Evolutionary conservation across 37 sponge, comb jelly and placozoan species (phyloP).

Genomic region (Halichondria panicea): DNA sequence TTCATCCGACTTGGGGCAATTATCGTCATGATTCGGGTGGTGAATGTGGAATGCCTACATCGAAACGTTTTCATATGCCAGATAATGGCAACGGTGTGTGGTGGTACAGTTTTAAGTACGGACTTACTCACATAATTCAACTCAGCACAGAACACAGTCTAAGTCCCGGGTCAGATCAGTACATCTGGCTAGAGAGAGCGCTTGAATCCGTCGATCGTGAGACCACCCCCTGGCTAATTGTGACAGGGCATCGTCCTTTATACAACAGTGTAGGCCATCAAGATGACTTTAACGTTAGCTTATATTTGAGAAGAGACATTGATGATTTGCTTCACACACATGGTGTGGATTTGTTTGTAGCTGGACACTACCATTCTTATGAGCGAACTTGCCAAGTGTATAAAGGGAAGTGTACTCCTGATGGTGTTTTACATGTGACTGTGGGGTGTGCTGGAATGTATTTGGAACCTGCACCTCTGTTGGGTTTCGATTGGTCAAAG

Average conservation of each 20-base stretch:
- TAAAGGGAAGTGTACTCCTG: conserved; percentile 20
- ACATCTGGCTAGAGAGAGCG: conserved; percentile 70
- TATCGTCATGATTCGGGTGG: conserved; percentile 70
- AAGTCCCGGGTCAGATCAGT: conserved; percentile 54
- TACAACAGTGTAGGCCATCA: conserved; percentile 45
- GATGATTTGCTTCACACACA: conserved; percentile 65
- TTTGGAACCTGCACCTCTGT: conserved; percentile 19
- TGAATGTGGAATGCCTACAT: conserved; percentile 74
- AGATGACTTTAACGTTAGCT: conserved; percentile 22
- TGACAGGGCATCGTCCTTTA: conserved; percentile 69
- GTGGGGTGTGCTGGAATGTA: conserved; percentile 53
- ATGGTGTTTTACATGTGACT: conserved; percentile 56
- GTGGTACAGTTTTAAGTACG: conserved; percentile 86
- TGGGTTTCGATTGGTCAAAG: conserved; percentile 38
- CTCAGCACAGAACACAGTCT: conserved; percentile 76
- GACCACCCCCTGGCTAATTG: conserved; percentile 67
- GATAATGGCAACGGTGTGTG: conserved; percentile 69
- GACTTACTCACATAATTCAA: conserved; percentile 43
- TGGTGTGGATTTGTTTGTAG: conserved; percentile 56
- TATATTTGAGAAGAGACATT: conserved; percentile 32
- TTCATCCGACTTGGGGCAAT: conserved; percentile 72
- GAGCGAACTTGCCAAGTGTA: conserved; percentile 63
- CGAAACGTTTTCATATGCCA: conserved; percentile 63
- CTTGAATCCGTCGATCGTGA: conserved; percentile 56
- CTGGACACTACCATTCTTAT: conserved; percentile 73